phyloP scores from a whole-genome alignment of 2,797 vertebrate genomes.

The Tapera naevia region DNA sequence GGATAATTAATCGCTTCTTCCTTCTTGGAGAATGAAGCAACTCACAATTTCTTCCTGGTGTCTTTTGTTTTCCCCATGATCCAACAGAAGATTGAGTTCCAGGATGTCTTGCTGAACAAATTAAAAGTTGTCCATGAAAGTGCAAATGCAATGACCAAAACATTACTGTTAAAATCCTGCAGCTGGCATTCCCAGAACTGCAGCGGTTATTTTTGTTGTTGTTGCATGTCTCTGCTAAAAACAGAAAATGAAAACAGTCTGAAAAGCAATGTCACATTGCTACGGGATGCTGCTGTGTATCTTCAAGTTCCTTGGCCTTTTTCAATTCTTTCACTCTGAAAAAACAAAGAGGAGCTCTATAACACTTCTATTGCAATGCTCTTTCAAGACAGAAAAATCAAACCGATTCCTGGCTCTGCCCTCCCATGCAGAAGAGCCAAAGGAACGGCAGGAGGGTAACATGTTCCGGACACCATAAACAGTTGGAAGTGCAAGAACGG shows the following conservation, averaged over 20 bases:
- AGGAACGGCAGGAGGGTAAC: neutral
- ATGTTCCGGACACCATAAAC: neutral
- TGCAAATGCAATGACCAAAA: constrained; percentile 88
- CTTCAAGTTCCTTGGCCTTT: constrained; percentile 99
- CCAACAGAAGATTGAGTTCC: constrained; percentile 86
- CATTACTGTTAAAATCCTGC: constrained; percentile 88
- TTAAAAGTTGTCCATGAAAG: constrained; percentile 88
- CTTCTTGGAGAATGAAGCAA: constrained; percentile 75
- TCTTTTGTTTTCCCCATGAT: constrained; percentile 78
- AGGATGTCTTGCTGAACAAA: constrained; percentile 87
- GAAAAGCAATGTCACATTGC: constrained; percentile 97
- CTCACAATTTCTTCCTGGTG: constrained; percentile 76
- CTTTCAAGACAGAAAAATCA: neutral
- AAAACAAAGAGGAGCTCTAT: constrained; percentile 76
- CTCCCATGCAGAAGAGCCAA: constrained; percentile 18
- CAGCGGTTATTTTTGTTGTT: constrained; percentile 81
- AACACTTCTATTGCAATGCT: constrained; percentile 14
- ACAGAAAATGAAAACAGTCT: constrained; percentile 94
- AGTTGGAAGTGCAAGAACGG: neutral
- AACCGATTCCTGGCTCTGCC: neutral
- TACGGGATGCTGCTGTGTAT: constrained; percentile 90
- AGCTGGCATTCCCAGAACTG: constrained; percentile 79
- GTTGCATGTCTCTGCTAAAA: constrained; percentile 98
- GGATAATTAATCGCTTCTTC: constrained; percentile 76
- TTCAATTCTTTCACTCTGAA: constrained; percentile 99